These are phyloP conservation scores for Ciconia nigra DNA, from an alignment of 2,797 vertebrate genomes.

Conservation along the genomic window DNA sequence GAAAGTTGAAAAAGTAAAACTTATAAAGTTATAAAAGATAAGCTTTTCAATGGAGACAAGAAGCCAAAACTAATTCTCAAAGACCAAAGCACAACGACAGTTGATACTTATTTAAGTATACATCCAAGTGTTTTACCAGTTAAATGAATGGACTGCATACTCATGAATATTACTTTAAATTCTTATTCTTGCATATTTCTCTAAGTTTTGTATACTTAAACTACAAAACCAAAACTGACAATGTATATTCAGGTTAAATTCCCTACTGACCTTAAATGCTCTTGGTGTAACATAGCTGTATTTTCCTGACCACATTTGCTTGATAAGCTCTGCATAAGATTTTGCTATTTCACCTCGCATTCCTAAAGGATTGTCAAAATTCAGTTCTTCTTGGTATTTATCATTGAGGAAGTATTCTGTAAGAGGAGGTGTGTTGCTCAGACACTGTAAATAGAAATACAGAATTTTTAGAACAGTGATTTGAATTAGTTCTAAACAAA, in stretches of 20 bases:
- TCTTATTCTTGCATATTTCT: neutral
- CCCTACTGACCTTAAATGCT: constrained; percentile 91
- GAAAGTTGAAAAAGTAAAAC: neutral
- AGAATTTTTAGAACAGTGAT: neutral
- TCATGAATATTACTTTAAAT: neutral
- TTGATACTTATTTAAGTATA: neutral
- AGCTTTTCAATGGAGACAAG: neutral
- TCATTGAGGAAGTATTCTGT: constrained; percentile 97
- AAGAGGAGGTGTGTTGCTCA: constrained; percentile 95
- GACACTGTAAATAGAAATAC: constrained; percentile 83
- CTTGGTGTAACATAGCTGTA: constrained; percentile 95
- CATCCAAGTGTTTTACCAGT: neutral
- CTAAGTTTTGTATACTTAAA: neutral
- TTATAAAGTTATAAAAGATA: neutral
- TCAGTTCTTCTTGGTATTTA: constrained; percentile 94
- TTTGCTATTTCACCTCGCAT: constrained; percentile 98
- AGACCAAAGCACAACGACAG: neutral
- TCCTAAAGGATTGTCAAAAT: constrained; percentile 96
- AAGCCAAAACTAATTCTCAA: neutral
- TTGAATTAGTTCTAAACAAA: neutral
- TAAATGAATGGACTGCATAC: neutral
- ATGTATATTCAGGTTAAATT: neutral
- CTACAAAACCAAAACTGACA: neutral
- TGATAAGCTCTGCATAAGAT: constrained; percentile 92
- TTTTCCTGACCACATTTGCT: constrained; percentile 97